Evolutionary conservation across 2,113 vertebrate genomes (phyloP).

Genomic region (Piaya cayana): DNA sequence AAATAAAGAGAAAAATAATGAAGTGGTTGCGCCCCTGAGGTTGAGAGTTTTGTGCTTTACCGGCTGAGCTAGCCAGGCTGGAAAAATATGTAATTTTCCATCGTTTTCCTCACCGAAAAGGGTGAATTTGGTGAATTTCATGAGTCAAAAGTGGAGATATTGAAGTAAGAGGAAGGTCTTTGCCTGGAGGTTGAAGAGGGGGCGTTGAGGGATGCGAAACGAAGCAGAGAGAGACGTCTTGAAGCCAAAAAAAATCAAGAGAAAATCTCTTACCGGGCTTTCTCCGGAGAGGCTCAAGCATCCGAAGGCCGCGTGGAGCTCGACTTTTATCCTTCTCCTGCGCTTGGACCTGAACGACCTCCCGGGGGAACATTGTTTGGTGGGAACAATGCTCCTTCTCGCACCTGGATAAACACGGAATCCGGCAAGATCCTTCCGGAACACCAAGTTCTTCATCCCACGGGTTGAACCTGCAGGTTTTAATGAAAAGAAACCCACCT

Average conservation of each 20-base stretch:
- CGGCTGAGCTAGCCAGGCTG: constrained; percentile 88
- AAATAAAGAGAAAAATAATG: not conserved
- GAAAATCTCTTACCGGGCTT: not conserved
- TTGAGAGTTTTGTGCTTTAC: constrained; percentile 99
- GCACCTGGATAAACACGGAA: not conserved
- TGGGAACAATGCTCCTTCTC: not conserved
- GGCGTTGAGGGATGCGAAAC: fast-evolving
- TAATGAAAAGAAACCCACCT: not conserved
- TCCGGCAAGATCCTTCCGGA: not conserved
- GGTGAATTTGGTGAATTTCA: fast-evolving
- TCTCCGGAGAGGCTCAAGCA: not conserved
- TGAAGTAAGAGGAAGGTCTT: not conserved
- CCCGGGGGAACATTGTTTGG: not conserved
- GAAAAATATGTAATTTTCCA: fast-evolving
- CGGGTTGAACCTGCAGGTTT: fast-evolving
- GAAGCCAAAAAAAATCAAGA: not conserved
- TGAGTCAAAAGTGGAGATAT: fast-evolving
- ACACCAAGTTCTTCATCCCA: not conserved
- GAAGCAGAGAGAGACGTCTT: not conserved
- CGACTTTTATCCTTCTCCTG: not conserved
- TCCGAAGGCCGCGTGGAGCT: fast-evolving
- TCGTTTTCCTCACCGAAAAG: fast-evolving
- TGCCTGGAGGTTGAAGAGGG: no score
- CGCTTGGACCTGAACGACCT: not conserved
- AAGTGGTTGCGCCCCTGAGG: no score